A percentile compares a stretch with the other conserved stretches of the same genome.
Conservation (phyloP, 2,113 vertebrate genomes). For the Corydoras maculifer region DNA sequence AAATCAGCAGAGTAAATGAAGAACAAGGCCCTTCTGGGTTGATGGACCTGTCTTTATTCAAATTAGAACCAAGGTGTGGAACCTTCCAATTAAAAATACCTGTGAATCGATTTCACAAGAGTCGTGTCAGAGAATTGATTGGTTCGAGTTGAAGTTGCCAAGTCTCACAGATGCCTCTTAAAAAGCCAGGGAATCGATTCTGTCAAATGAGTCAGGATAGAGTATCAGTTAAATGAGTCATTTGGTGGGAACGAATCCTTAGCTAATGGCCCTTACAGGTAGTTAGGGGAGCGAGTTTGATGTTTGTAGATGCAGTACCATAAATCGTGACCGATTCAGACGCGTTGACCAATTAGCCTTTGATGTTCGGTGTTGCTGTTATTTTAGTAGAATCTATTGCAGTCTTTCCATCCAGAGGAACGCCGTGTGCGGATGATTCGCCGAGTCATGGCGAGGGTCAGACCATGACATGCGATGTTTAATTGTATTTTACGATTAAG, state of each 20-base stretch:
- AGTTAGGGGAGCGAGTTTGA: slow-evolving; percentile 6
- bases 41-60: too few species aligned
- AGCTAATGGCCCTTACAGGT: not conserved
- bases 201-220: not conserved
- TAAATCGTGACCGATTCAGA: not conserved
- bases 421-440: not conserved
- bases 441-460: not conserved
- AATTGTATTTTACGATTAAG: not conserved
- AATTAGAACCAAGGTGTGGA: too few species aligned
- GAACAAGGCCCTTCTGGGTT: too few species aligned
- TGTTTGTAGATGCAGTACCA: slow-evolving; percentile 1
- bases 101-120: too few species aligned
- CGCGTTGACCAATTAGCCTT: slow-evolving; percentile 1
- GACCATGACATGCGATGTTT: not conserved
- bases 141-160: too few species aligned
- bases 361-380: slow-evolving; percentile 2
- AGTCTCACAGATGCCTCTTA: too few species aligned
- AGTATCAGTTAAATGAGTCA: not conserved
- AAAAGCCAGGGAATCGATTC: too few species aligned
- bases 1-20: too few species aligned
- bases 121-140: too few species aligned
- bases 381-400: not conserved
- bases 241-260: slow-evolving; percentile 2
- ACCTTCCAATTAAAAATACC: too few species aligned
- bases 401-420: not conserved